A percentile compares a stretch with the other conserved stretches of the same genome.
Conservation (phyloP, 2,113 vertebrate species). For the Dissostichus mawsoni region DNA sequence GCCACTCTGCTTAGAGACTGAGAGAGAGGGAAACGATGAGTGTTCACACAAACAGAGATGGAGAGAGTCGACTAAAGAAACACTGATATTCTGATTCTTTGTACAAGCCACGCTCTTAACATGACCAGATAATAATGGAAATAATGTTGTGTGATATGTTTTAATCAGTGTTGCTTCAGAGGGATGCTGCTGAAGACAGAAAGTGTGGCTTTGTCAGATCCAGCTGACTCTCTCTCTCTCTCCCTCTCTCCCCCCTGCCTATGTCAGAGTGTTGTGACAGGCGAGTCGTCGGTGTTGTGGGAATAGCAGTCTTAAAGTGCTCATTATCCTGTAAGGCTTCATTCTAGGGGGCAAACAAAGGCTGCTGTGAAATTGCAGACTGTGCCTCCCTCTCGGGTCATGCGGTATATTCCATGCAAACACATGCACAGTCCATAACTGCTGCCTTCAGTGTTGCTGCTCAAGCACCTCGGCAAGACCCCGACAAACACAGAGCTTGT, state of each 20-base stretch:
- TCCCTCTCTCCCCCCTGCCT: slow-evolving; percentile 46
- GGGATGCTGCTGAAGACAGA: slow-evolving; percentile 60
- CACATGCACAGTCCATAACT: slow-evolving; percentile 53
- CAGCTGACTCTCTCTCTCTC: slow-evolving; percentile 61
- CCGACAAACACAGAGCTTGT: slow-evolving; percentile 25
- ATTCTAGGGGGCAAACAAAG: slow-evolving; percentile 84
- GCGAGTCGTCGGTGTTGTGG: slow-evolving; percentile 81
- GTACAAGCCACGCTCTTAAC: slow-evolving; percentile 44
- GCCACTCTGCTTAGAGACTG: slow-evolving; percentile 76
- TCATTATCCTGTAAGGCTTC: slow-evolving; percentile 88
- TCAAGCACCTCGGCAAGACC: slow-evolving; percentile 28
- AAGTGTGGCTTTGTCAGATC: slow-evolving; percentile 76
- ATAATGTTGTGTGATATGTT: slow-evolving; percentile 56
- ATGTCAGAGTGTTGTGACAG: slow-evolving; percentile 86
- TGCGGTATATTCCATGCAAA: slow-evolving; percentile 56
- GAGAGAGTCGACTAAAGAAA: slow-evolving; percentile 46
- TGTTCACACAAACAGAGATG: slow-evolving; percentile 43
- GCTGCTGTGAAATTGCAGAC: slow-evolving; percentile 85
- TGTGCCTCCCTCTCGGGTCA: slow-evolving; percentile 70
- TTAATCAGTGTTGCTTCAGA: slow-evolving; percentile 63
- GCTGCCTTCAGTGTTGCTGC: slow-evolving; percentile 44
- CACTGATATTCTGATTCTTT: slow-evolving; percentile 12
- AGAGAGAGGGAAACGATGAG: slow-evolving; percentile 27
- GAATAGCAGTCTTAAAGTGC: slow-evolving; percentile 84
- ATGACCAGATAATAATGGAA: slow-evolving; percentile 40